Percentiles rank a stretch among this genome's conserved stretches.
These are phyloP conservation scores for Branchellion lobata DNA, from an alignment of 2,888 invertebrate species.

Conservation along the genomic window DNA sequence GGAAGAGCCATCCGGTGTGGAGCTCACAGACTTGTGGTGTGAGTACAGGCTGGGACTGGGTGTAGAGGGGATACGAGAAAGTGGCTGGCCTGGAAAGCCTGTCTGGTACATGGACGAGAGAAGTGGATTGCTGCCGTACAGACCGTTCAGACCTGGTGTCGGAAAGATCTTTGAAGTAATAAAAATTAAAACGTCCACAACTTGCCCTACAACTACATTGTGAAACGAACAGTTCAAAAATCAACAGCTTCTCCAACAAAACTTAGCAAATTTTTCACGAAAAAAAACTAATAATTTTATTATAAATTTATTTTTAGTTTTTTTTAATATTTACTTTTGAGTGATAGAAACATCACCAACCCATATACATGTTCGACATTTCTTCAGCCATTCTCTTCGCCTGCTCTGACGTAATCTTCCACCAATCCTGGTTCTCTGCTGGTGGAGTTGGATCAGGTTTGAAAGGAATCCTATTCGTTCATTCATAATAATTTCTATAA, in stretches of 20 bases:
- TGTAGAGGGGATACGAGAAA: constrained; percentile 47
- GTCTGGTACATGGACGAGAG: constrained; percentile 8
- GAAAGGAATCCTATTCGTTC: background rate
- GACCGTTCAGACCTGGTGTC: constrained; percentile 20
- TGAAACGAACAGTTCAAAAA: no score
- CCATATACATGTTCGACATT: constrained; percentile 31
- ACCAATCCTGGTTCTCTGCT: constrained; percentile 56
- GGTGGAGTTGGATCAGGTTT: background rate
- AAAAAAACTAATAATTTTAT: no score
- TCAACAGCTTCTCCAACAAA: no score
- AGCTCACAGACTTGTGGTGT: constrained; percentile 31
- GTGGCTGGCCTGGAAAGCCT: constrained; percentile 23
- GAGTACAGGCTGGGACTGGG: constrained; percentile 25
- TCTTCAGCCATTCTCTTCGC: constrained; percentile 51
- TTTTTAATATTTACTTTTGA: no score
- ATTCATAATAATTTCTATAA: background rate
- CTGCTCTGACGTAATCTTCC: constrained; percentile 55
- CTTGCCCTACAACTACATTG: no score
- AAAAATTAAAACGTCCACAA: no score
- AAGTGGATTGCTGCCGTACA: constrained; percentile 22
- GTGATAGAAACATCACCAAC: background rate
- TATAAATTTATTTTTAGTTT: no score
- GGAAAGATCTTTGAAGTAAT: background rate
- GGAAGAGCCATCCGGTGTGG: constrained; percentile 31
- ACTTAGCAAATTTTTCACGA: no score